Evolutionary conservation across 2,888 invertebrate species (phyloP).

Genomic region (Chloroclystis v-ata): DNA sequence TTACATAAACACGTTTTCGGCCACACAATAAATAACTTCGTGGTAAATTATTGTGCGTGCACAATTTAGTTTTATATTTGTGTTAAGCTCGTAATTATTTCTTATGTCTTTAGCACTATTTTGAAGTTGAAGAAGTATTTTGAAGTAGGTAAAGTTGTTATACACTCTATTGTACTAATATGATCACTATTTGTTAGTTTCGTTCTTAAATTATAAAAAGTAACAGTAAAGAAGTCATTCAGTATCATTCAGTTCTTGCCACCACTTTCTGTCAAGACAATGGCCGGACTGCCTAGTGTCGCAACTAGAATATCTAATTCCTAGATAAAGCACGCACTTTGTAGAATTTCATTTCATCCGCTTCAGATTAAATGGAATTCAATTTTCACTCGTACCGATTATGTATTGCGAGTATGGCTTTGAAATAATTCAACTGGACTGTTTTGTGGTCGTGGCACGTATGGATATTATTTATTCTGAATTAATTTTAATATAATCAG

Average conservation of each 20-base stretch:
- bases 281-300: conserved; percentile 15
- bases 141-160: neutral
- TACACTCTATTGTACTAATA: too few species aligned
- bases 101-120: too few species aligned
- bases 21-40: too few species aligned
- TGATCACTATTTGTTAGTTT: too few species aligned
- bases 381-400: conserved; percentile 52
- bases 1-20: too few species aligned
- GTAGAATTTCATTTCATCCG: conserved; percentile 62
- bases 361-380: conserved; percentile 58
- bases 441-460: conserved; percentile 15
- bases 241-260: too few species aligned
- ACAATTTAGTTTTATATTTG: too few species aligned
- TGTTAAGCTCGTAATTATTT: too few species aligned
- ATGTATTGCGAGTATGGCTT: conserved; percentile 26
- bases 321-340: conserved; percentile 63
- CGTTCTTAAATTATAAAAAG: too few species aligned
- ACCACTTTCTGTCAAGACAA: neutral
- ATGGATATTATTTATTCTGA: conserved; percentile 14
- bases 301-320: conserved; percentile 45
- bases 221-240: too few species aligned
- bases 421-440: conserved; percentile 15
- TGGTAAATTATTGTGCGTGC: too few species aligned
- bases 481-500: conserved; percentile 5
- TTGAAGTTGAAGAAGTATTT: too few species aligned